Percentiles rank a stretch among this genome's conserved stretches.
These are phyloP conservation scores for Phymatocera aterrima DNA, from an alignment of 2,888 invertebrate genomes.

Conservation along the genomic window DNA sequence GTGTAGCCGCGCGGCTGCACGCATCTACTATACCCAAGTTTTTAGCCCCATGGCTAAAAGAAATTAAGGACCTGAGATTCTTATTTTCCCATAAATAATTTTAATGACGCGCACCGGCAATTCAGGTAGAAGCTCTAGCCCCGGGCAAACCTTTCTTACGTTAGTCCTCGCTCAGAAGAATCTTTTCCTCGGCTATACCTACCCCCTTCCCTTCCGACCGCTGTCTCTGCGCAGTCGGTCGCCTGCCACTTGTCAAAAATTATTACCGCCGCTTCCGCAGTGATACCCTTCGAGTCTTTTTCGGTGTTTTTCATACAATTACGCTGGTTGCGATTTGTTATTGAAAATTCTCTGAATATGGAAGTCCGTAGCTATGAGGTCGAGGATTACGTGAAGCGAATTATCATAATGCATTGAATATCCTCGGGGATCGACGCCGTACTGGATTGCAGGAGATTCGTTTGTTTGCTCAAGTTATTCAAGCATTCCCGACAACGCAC, in stretches of 20 bases:
- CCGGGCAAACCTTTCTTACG: background rate
- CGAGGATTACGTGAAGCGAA: background rate
- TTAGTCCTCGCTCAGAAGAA: background rate
- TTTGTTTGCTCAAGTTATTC: constrained; percentile 6
- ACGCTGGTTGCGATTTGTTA: too few relatives aligned
- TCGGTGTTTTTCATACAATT: background rate
- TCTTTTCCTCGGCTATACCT: background rate
- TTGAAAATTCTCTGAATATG: background rate
- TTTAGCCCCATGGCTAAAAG: constrained; percentile 45
- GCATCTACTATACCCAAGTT: background rate
- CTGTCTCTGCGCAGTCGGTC: background rate
- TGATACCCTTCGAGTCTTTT: background rate
- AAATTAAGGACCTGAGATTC: constrained; percentile 66
- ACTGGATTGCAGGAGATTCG: background rate
- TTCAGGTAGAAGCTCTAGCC: constrained; percentile 57
- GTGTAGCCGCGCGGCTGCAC: background rate
- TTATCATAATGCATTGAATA: background rate
- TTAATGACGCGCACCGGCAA: constrained; percentile 70
- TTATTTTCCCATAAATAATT: constrained; percentile 72
- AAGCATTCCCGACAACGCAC: constrained; percentile 17
- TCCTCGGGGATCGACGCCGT: background rate
- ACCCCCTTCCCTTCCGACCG: background rate
- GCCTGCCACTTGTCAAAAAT: constrained; percentile 1
- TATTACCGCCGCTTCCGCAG: constrained; percentile 27
- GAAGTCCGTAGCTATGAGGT: too few relatives aligned